phyloP scores from a whole-genome alignment of 2,797 vertebrate genomes.

The Pitangus sulphuratus region DNA sequence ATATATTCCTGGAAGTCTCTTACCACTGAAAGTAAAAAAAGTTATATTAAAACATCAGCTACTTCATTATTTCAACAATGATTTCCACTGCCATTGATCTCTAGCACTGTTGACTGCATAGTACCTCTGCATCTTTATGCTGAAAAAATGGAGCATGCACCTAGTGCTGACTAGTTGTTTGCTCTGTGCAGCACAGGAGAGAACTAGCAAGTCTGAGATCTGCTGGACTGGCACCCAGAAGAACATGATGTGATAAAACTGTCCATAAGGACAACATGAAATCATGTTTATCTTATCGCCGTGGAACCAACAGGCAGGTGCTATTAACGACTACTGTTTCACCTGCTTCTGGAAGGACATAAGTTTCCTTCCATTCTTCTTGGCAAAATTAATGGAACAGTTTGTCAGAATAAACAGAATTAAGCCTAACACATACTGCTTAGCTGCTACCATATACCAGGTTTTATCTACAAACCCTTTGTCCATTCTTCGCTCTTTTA shows the following conservation, averaged over 20 bases:
- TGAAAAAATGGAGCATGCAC: background rate
- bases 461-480: background rate
- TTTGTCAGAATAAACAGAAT: background rate
- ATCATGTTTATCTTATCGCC: background rate
- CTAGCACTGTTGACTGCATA: background rate
- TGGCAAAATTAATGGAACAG: background rate
- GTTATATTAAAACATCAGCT: slow-evolving; percentile 48
- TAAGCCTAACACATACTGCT: background rate
- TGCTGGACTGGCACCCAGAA: background rate
- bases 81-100: slow-evolving; percentile 26
- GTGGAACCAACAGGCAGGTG: background rate
- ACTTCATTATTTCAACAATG: slow-evolving; percentile 51
- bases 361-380: background rate
- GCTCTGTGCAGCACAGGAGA: background rate
- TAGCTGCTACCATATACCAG: background rate
- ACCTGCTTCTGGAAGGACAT: background rate
- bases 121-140: background rate
- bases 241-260: background rate
- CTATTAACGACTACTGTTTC: background rate
- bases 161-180: background rate
- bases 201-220: background rate
- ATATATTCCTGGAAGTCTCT: slow-evolving; percentile 98
- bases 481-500: background rate
- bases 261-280: background rate
- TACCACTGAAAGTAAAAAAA: slow-evolving; percentile 83